Evolutionary conservation across 2,888 invertebrate genomes (phyloP), one percentile per base, ranked within the genome.

Genomic region (Chelonus formosanus): DNA sequence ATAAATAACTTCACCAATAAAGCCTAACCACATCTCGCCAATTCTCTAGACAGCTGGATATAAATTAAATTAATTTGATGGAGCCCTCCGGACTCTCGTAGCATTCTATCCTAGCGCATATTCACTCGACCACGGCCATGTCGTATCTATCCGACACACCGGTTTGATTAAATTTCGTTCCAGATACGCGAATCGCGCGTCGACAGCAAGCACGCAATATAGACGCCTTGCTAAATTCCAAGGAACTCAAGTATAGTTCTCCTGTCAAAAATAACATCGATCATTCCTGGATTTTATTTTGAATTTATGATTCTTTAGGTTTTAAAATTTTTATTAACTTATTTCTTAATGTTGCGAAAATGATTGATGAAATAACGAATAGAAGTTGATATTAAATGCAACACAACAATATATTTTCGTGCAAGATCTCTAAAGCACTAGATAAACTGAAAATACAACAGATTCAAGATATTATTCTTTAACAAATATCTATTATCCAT

Each of bases 31-130:
- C 73, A 74, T 75, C 76, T 74, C 72, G 67, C 68, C 67, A 73
- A 61, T 70, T 73, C 68, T 68, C 75, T 74, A 74, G 78, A 80
- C 78, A 77, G 78, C 75, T 65, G 72, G 75, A 78, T 78, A 78
- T 81, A 81, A 81, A 81, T 81, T 77, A 79, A 80, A 82, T 81
- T 81, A 81, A 82, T 82, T 81, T 79, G 78, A 81, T 78, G 76
- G 76, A 78, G 52, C 74, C 70, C 69, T 68, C 63, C 32, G 71
- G 67, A 34, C 60, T 68, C 67, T 63, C 67, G 67, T 58, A 44
- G 43, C 67, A 44, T 65, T 59, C 58, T 62, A 65, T 67, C 63
- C 47, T 67, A 70, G 71, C 71, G 75, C 74, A 76, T 76, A 77
- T 76, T 78, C 77, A 75, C 75, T 67, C 75, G 73, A 75, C 74